Evolutionary conservation across 2,113 vertebrate species (phyloP).

Genomic region (Mesitornis unicolor): DNA sequence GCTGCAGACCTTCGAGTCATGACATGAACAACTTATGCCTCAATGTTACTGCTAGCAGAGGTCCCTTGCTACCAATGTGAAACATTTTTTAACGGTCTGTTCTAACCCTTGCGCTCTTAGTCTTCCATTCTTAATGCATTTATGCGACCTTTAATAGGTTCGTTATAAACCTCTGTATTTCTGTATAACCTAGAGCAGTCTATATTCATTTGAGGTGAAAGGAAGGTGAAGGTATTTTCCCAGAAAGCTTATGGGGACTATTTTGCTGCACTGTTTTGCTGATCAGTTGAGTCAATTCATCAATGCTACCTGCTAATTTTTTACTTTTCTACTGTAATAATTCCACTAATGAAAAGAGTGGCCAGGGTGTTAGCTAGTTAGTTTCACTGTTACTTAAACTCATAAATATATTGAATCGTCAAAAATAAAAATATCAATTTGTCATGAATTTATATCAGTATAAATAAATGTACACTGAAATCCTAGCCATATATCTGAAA

Average conservation of each 20-base stretch:
- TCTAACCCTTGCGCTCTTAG: neutral
- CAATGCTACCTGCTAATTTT: neutral
- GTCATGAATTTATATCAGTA: neutral
- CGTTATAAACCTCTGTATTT: neutral
- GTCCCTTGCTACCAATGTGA: rapidly evolving
- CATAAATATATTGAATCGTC: neutral
- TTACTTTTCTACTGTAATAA: neutral
- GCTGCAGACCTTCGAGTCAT: neutral
- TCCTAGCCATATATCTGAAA: neutral
- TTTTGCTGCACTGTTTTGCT: neutral
- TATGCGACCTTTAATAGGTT: neutral
- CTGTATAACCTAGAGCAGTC: neutral
- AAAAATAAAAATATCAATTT: neutral
- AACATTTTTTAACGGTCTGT: neutral
- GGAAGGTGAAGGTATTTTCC: neutral
- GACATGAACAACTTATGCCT: neutral
- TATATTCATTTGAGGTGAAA: neutral
- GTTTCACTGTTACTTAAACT: neutral
- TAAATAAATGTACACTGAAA: neutral
- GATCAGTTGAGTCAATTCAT: neutral
- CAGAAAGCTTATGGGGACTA: neutral
- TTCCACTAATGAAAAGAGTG: neutral
- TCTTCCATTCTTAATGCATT: neutral
- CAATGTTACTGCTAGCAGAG: neutral
- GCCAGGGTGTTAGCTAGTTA: neutral